These are phyloP conservation scores for Helarctos malayanus DNA, from an alignment of 2,797 vertebrate genomes.

Conservation along the genomic window DNA sequence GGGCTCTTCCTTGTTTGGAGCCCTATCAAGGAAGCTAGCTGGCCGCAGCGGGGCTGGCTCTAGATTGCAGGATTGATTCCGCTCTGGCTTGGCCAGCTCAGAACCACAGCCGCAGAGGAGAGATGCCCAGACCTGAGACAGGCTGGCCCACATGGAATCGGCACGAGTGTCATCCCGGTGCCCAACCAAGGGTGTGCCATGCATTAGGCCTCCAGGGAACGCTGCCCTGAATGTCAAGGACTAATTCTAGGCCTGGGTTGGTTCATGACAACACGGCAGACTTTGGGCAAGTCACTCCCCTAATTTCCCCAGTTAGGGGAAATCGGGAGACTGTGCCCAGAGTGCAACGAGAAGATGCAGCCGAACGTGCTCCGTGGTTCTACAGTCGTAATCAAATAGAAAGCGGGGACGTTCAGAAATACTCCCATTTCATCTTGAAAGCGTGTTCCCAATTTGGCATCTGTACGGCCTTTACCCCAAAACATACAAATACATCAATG, in stretches of 20 bases:
- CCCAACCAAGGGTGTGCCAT: background rate
- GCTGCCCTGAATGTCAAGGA: background rate
- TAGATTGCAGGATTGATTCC: background rate
- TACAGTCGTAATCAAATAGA: background rate
- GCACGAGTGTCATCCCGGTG: background rate
- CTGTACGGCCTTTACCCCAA: background rate
- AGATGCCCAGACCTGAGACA: background rate
- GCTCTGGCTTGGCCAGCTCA: background rate
- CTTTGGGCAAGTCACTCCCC: background rate
- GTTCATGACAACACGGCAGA: background rate
- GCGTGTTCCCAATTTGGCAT: background rate
- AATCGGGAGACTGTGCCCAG: background rate
- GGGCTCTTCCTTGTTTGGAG: background rate
- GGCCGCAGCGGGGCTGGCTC: background rate
- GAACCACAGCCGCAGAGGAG: background rate
- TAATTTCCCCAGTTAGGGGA: background rate
- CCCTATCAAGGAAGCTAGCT: background rate
- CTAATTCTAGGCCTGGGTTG: background rate
- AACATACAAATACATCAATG: background rate
- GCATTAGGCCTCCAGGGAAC: fast-evolving
- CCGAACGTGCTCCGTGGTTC: background rate
- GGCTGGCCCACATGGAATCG: background rate
- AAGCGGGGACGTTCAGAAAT: background rate
- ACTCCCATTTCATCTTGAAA: background rate
- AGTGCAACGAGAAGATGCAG: background rate